These are phyloP conservation scores for Belgica antarctica DNA, from an alignment of 2,888 invertebrate genomes.

Conservation along the genomic window DNA sequence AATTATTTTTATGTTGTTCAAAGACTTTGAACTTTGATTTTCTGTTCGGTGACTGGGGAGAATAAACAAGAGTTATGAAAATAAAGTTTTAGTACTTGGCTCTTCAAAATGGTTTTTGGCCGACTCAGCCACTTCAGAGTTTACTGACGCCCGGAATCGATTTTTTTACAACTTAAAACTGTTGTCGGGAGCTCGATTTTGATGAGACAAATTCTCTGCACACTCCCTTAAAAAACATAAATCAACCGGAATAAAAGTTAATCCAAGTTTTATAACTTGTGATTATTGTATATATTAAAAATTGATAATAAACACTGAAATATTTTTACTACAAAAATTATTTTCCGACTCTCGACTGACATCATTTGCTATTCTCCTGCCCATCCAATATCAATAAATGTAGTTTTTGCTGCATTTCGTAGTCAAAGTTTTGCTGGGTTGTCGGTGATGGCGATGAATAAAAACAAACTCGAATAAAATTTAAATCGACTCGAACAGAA, in stretches of 20 bases:
- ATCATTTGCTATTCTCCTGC: background rate
- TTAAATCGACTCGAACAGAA: constrained; percentile 3
- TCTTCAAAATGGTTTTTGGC: too few species aligned
- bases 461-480: background rate
- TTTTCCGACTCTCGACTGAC: background rate
- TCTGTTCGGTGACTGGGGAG: background rate
- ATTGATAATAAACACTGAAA: constrained; percentile 8
- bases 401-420: background rate
- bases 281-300: constrained; percentile 18
- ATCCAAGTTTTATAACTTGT: background rate
- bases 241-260: constrained; percentile 2
- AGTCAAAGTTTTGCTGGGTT: too few species aligned
- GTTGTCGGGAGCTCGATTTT: too few species aligned
- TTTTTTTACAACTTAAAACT: too few species aligned
- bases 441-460: background rate
- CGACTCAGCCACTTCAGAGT: too few species aligned
- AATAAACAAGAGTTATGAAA: background rate
- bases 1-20: background rate
- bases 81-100: background rate
- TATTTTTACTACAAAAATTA: constrained; percentile 5
- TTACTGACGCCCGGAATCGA: too few species aligned
- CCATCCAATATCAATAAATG: constrained; percentile 2
- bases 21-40: background rate
- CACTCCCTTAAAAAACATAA: background rate
- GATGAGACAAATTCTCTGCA: background rate